Base-by-base conservation (phyloP, 2,797 vertebrate species). In the Cossypha niveicapilla region DNA sequence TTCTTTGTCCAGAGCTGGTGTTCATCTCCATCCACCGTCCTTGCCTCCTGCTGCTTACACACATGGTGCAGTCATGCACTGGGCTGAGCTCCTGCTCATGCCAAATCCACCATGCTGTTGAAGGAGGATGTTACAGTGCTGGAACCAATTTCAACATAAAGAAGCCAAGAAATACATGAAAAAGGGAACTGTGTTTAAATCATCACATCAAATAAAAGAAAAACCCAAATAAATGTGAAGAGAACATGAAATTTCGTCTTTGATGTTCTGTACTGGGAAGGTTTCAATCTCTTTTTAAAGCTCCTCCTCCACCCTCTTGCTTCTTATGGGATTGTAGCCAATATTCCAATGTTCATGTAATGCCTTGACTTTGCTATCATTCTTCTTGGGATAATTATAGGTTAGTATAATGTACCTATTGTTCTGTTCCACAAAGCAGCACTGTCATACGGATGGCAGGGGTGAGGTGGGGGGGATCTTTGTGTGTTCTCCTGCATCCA, bases 321-420 rank as follows among this genome's bases (percentile, higher is more conserved):
- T 88, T 96, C 94, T 97, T 96, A 63, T 63, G 88, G 96, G 96
- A 93, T 91, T 92, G 92, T 71, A 87, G 96, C 96, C 97, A 97
- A 91, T 95, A 96, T 96, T 96, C 93, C 87, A 93, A 42, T 87
- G 89, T 91, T 96, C 96, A 79, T 79, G 86, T 92, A 97, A 96
- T 95, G 97, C 96, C 96, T 97, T 97, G 96, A 96, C 95, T 97
- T 97, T 68, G 90, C 97, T 96, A 96, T 97, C 80, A 91, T 94
- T 97, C 97, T 96, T 97, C 96, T 95, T 51, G 80, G 95, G 96
- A 96, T 97, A 97, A 97, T 98, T 96, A 97, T 96, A 97, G 96
- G 96, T 96, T 97, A 94, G 96, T 94, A 98, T 97, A 98, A 97
- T 98, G 95, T 96, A 96, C 91, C 94, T 96, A 98, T 97, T 98